Percentiles rank a stretch among this genome's conserved stretches.
Conservation (phyloP, 2,797 vertebrate species). For the Gallinago solitaria region DNA sequence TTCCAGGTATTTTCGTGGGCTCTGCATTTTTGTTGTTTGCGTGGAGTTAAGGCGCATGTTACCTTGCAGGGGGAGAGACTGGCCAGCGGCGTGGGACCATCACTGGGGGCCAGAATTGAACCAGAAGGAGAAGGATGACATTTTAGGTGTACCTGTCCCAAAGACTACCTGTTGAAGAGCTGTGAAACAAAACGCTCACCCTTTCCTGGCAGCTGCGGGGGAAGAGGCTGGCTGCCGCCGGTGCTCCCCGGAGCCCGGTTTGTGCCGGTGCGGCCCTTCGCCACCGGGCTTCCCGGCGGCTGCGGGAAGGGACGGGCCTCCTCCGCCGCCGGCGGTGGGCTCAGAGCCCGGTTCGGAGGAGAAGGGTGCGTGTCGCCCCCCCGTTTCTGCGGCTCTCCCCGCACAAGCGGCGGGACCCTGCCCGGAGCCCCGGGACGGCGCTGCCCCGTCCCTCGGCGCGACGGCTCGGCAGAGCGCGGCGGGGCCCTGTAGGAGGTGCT, state of each 20-base stretch:
- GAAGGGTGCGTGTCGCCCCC: fast-evolving
- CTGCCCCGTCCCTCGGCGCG: background rate
- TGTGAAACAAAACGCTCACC: background rate
- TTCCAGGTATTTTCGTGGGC: background rate
- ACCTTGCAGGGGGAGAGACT: background rate
- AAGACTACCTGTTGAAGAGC: background rate
- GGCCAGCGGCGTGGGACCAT: background rate
- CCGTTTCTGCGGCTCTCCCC: background rate
- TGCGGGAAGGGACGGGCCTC: fast-evolving
- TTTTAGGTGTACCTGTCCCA: background rate
- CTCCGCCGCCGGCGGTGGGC: fast-evolving
- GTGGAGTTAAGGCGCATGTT: background rate
- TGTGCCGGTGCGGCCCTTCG: fast-evolving
- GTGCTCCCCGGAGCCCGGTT: fast-evolving
- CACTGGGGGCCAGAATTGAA: background rate
- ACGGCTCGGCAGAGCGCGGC: constrained; percentile 19
- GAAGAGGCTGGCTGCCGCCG: fast-evolving
- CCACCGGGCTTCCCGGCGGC: background rate
- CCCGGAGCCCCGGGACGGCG: background rate
- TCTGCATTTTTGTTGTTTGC: background rate
- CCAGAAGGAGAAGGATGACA: background rate
- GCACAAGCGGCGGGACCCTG: background rate
- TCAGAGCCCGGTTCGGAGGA: fast-evolving
- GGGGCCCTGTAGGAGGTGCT: constrained; percentile 79
- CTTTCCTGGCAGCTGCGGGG: background rate